These are phyloP conservation scores for Drosophila busckii DNA, from an alignment of 1,140 invertebrate genomes.

Conservation along the genomic window DNA sequence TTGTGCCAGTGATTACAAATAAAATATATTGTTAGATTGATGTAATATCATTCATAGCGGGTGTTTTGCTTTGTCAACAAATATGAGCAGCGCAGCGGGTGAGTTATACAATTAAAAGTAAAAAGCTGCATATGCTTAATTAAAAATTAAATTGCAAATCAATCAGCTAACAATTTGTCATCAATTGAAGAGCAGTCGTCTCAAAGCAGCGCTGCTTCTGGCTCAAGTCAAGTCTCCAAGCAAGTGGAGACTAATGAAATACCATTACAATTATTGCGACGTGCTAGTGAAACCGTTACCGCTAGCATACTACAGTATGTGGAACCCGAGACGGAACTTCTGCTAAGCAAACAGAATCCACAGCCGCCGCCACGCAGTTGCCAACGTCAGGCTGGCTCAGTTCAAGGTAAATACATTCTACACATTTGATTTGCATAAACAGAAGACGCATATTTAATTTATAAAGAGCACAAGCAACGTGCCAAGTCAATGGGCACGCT, in stretches of 20 bases:
- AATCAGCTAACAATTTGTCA: no score
- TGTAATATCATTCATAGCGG: no score
- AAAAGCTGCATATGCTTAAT: no score
- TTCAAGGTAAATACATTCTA: no score
- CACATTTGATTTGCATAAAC: no score
- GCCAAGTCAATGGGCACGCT: no score
- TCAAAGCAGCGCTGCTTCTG: neutral
- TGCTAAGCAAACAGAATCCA: slow-evolving; percentile 38
- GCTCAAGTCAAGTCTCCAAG: slow-evolving; percentile 1
- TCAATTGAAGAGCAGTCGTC: slow-evolving; percentile 36
- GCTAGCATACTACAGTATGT: slow-evolving; percentile 38
- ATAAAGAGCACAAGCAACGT: no score
- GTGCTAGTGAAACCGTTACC: slow-evolving; percentile 51
- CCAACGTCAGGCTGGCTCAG: no score
- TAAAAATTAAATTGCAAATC: no score
- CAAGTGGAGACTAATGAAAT: slow-evolving; percentile 17
- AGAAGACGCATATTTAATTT: no score
- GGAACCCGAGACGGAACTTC: slow-evolving; percentile 52
- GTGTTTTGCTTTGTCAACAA: no score
- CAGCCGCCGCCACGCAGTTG: slow-evolving; percentile 32
- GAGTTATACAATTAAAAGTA: slow-evolving; percentile 9
- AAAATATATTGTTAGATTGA: no score
- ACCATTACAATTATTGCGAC: slow-evolving; percentile 42
- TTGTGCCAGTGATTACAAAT: neutral
- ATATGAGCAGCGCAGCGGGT: slow-evolving; percentile 36